phyloP scores from a whole-genome alignment of 2,113 vertebrate genomes.

The Trematocara zebra region DNA sequence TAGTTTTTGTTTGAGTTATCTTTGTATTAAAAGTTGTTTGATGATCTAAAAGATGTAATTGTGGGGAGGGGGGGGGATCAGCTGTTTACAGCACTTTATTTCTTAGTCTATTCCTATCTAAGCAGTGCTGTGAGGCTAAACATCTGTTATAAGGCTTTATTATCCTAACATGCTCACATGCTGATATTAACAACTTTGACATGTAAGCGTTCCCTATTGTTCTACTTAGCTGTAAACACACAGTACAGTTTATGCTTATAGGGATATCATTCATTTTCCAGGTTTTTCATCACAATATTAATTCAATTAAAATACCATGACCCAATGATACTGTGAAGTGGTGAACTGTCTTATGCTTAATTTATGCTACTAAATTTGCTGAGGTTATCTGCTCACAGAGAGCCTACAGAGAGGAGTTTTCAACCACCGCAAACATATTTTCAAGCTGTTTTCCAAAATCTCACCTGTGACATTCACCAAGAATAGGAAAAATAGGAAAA shows the following conservation, averaged over 20 bases:
- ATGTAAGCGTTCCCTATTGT: not conserved
- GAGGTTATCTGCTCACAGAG: not conserved
- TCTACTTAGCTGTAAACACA: not conserved
- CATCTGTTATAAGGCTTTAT: not conserved
- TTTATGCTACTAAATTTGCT: not conserved
- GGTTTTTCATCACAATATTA: not conserved
- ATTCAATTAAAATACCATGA: not conserved
- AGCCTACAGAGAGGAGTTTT: not conserved
- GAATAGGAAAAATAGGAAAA: not conserved
- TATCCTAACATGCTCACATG: too few species aligned
- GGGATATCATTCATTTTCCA: not conserved
- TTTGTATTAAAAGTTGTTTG: not conserved
- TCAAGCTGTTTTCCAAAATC: not conserved
- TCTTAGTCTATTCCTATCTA: not conserved
- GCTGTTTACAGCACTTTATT: not conserved
- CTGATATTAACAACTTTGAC: not conserved
- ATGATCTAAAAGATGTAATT: not conserved
- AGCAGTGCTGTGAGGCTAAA: not conserved
- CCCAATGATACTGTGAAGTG: not conserved
- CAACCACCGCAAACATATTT: not conserved
- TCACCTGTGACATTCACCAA: not conserved
- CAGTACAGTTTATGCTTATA: not conserved
- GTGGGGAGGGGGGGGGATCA: too few species aligned
- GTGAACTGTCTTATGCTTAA: not conserved
- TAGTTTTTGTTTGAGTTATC: not conserved